phyloP scores from a whole-genome alignment of 2,113 vertebrate genomes.

The Typhlomys cinereus region DNA sequence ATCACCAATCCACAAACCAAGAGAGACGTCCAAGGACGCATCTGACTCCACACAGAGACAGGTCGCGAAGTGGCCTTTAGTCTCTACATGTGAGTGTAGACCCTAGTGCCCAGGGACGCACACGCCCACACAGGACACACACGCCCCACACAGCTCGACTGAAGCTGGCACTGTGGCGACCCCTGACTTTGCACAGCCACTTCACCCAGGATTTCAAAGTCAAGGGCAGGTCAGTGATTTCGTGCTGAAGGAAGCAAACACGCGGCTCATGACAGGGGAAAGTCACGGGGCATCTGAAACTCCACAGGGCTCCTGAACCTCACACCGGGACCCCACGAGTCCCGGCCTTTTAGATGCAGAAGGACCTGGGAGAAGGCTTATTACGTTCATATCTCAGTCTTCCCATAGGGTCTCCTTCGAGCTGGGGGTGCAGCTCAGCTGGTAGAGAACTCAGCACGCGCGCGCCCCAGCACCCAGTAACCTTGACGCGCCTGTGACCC shows the following conservation, averaged over 20 bases:
- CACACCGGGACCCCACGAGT: accelerated
- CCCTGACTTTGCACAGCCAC: not conserved
- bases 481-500: too few species aligned
- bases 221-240: not conserved
- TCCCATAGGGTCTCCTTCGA: accelerated
- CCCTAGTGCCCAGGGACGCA: too few species aligned
- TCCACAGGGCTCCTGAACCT: not conserved
- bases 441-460: not conserved
- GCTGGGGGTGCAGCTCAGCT: not conserved
- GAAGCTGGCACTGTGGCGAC: not conserved
- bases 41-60: not conserved
- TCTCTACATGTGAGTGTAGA: too few species aligned
- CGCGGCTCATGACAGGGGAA: not conserved
- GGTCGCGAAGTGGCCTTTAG: too few species aligned
- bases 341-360: not conserved
- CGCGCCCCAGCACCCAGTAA: not conserved
- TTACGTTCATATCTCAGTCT: accelerated
- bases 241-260: slow-evolving; percentile 46
- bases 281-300: too few species aligned
- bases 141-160: not conserved
- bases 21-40: not conserved
- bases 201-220: not conserved
- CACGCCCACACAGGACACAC: too few species aligned
- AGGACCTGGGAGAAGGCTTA: not conserved
- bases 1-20: not conserved